Base-by-base conservation (phyloP, 2,113 vertebrate genomes). In the Phoenicopterus ruber region DNA sequence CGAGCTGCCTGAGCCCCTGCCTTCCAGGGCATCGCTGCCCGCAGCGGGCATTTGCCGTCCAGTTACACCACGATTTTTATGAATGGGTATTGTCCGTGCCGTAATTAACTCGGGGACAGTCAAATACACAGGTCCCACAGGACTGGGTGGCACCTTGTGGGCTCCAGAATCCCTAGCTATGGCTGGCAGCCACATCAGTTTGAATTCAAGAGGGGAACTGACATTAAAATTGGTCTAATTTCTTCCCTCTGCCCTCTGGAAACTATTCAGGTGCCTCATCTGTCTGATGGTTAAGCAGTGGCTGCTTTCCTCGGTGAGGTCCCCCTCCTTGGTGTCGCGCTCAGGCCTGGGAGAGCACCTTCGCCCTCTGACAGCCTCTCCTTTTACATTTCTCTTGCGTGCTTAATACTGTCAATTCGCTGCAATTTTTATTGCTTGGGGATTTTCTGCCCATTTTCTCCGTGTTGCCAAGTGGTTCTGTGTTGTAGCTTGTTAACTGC, bases 401-500 rank as follows among this genome's bases (percentile, higher is more conserved):
- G 26, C 54, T 73, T 92, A 84, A 90, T 81, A 46, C 66, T 36
- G n/a, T 62, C 49, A 54, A 66, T 87, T 93, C 46, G 72, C 65
- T 32, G 29, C 49, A 7, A 42, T 62, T 18, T 10, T 14, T 11
- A 31, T 54, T 54, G 44, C 94, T 94, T 85, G 62, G 85, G 90
- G 88, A 86, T 96, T 96, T 96, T 96, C 88, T 94, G 89, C 94
- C 95, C 63, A 14, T 94, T 96, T 88, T 94, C 81, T 91, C 74
- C 86, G 58, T 80, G 94, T 94, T 96, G 95, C 95, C 93, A 96
- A 94, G 88, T 87, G 78, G 93, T 93, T 96, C 93, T 97, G 86
- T 95, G 96, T 97, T 96, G 93, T 97, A 97, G 95, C 97, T 95
- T 40, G 91, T 91, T 93, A 94, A 90, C 96, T 96, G 89, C 93